Base-by-base conservation (phyloP, 2,888 invertebrate species). In the Prosopocoilus inquinatus region DNA sequence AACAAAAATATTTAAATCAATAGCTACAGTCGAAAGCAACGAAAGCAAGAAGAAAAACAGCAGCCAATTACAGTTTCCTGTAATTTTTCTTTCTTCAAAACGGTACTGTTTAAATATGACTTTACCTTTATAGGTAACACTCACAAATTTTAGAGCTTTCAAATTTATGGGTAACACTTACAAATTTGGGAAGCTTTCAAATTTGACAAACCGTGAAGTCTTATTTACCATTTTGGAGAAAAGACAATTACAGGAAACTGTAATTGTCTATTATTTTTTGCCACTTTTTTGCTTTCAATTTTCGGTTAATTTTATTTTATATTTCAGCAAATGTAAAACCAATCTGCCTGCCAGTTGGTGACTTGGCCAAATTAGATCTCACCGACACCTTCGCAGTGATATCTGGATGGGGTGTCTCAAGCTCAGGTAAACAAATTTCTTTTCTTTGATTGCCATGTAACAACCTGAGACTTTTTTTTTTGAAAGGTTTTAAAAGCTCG, bases 381-480 rank as follows among this genome's bases (percentile, higher is more conserved):
- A 79, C 80, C 3, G 74, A 74, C 61, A 77, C 79, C 64, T 82
- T 83, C 62, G 80, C 83, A 47, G 87, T 88, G 1, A 86, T 65
- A 33, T 51, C 89, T 3, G 91, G 90, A 0, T 91, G 90, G 90
- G 90, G 90, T 28, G 81, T 83, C 64, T 87, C 85, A 38, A 84
- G 86, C 72, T 74, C 73, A 50, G 81, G 85, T 80, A 75, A 78
- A 71, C 39, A 33, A 28, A 28, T 5, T 7, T 1, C 20, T 28
- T 7, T 28, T 28, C 5, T 28, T n/a, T 28, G 20, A 28, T 28
- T 28, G 20, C 7, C n/a, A n/a, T 28, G 3, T 28, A 3, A 28
- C 20, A 5, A 5, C 4, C 2, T 28, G 20, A 1, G 7, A 28
- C 20, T 2, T 28, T 28, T 28, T 28, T 28, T 28, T 28, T 28